Conservation (phyloP, 2,888 invertebrate species). For the Stomorhina lunata region DNA sequence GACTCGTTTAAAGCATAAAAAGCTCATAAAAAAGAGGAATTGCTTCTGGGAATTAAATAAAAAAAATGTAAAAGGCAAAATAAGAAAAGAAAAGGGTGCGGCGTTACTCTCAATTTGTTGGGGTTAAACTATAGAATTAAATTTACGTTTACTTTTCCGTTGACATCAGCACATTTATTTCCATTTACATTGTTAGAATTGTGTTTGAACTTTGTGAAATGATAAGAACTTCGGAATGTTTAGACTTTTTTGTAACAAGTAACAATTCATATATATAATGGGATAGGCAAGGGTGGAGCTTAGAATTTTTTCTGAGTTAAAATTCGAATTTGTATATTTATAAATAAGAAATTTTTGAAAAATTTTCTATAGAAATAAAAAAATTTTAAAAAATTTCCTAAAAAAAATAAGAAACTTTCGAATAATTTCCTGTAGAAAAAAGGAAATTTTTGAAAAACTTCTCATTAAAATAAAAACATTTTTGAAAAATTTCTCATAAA, state of each 20-base stretch:
- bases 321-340: no score
- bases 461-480: no score
- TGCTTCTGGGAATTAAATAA: not conserved
- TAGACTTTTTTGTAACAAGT: not conserved
- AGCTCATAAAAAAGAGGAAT: not conserved
- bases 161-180: conserved; percentile 45
- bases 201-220: conserved; percentile 18
- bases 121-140: conserved; percentile 30
- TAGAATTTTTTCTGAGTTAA: no score
- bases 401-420: no score
- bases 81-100: conserved; percentile 29
- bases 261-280: not conserved
- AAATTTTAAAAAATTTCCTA: no score
- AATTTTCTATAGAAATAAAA: no score
- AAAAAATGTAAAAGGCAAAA: no score
- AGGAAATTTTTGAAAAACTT: no score
- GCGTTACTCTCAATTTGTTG: not conserved
- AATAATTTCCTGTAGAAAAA: no score
- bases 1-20: not conserved
- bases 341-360: no score
- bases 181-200: not conserved
- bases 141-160: conserved; percentile 34
- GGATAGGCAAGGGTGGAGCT: no score
- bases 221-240: conserved; percentile 40
- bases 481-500: no score